These are phyloP conservation scores for Drosophila kuntzei DNA, from an alignment of 2,888 invertebrate genomes.

Conservation along the genomic window DNA sequence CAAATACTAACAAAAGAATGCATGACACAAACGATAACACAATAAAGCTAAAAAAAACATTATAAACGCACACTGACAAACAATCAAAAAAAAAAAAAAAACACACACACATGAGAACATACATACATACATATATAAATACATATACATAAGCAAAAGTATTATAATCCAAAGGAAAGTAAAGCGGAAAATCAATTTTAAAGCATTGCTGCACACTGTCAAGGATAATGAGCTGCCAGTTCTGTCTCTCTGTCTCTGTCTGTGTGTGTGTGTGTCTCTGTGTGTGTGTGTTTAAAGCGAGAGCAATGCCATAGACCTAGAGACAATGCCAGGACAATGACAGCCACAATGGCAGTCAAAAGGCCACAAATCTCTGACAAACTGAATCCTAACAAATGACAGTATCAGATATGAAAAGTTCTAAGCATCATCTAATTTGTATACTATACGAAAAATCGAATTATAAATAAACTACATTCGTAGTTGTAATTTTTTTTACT, in stretches of 20 bases:
- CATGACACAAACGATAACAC: conserved; percentile 34
- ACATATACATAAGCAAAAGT: conserved; percentile 26
- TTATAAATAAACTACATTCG: no score
- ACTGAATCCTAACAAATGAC: conserved; percentile 28
- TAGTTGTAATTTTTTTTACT: no score
- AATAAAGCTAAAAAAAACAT: conserved; percentile 28
- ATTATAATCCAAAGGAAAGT: conserved; percentile 50
- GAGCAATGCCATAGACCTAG: conserved; percentile 43
- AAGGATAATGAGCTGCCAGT: conserved; percentile 66
- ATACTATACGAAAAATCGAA: background rate
- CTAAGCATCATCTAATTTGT: background rate
- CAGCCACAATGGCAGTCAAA: conserved; percentile 34
- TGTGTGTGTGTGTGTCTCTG: conserved; percentile 1
- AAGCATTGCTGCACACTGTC: conserved; percentile 60
- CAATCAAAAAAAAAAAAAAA: conserved; percentile 33
- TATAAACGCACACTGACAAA: conserved; percentile 23
- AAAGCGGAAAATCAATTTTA: conserved; percentile 73
- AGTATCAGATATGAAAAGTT: background rate
- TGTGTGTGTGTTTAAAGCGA: conserved; percentile 6
- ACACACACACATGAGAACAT: conserved; percentile 12
- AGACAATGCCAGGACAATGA: conserved; percentile 45
- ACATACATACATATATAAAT: conserved; percentile 4
- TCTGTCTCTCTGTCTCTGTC: background rate
- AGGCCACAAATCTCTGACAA: conserved; percentile 32
- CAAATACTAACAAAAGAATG: conserved; percentile 24